Evolutionary conservation across 2,888 invertebrate species (phyloP), one percentile per base, ranked within the genome.

Genomic region (Oscheius onirici): DNA sequence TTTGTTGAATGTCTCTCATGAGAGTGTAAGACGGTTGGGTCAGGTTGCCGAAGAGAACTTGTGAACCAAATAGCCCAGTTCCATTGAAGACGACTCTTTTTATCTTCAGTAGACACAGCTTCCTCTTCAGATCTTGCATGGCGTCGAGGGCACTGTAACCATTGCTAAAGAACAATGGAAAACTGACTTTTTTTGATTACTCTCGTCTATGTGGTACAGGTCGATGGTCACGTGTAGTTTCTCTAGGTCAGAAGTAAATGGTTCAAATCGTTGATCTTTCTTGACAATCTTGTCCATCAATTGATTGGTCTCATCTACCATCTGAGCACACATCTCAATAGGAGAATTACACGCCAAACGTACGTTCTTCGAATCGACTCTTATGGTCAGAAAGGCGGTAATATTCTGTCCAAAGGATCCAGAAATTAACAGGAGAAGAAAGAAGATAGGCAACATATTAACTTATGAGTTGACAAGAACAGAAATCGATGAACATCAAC

Each of bases 181-280:
- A 46, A 46, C 46, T 20, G 6, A 58, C 58, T 40, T 58, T n/a
- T 58, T 24, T 17, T 3, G 2, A 20, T 58, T 58, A 2, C 8
- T 6, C 17, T 40, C 41, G 20, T 58, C 58, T 15, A 58, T 40
- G 41, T 58, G 58, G 17, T 58, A 58, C 10, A 58, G 2, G 22
- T 58, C 58, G 22, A 58, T 20, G 41, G 58, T 58, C 17, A 58
- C 17, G n/a, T 58, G 58, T 6, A 58, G 20, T 41, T 58, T 58
- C 20, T 40, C 41, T 1, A 40, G 6, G 6, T 58, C 43, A 5
- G 15, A 6, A 2, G 41, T 40, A 40, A 15, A 58, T 41, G n/a
- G 15, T 2, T n/a, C 20, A 6, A 58, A n/a, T 43, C 40, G 13
- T 3, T 40, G 43, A 5, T 58, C 58, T 2, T 17, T 17, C 24